Evolutionary conservation across 2,113 vertebrate genomes (phyloP), one percentile per base, ranked within the genome.

Genomic region (Xenopus laevis): DNA sequence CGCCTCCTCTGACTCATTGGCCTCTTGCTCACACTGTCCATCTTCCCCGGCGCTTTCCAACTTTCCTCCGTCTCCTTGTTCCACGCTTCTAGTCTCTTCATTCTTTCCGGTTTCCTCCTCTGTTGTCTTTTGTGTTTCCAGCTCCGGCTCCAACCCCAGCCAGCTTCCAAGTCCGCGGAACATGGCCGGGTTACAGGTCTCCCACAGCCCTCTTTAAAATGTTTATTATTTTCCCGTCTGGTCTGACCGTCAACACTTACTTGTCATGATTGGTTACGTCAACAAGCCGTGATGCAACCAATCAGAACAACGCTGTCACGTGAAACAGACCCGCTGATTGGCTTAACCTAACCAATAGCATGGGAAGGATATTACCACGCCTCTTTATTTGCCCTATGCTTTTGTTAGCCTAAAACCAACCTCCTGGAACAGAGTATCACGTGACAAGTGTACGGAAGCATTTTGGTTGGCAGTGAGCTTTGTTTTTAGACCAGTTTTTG

Each of bases 101-200:
- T 6, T 44, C 17, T 10, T 33, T 30, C 40, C 62, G 27, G 76
- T 47, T 65, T 77, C 79, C 70, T 79, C 80, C 20, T 53, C 68
- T 17, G 4, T 53, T 15, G 33, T 1, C 40, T 67, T 20, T 20
- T 55, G 67, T 0, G 13, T 50, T 2, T 33, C 7, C 44, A 18
- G 78, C 0, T 68, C 78, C 74, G 78, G 83, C 55, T 94, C 92
- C 78, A 95, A 72, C 60, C 96, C 95, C 57, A 98, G 15, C 95
- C 95, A 98, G 73, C 87, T 89, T 27, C 95, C 92, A 45, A 96
- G 84, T 4, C 92, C 86, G 50, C 89, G 92, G 62, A 98, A 93
- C 96, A 98, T 98, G 8, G 44, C 44, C 20, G 18, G 63, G 12
- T 55, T 13, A 53, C 59, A 9, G 45, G 11, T 16, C 21, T 23